Base-by-base conservation (phyloP, 2,113 vertebrate genomes). In the Rafetus swinhoei region DNA sequence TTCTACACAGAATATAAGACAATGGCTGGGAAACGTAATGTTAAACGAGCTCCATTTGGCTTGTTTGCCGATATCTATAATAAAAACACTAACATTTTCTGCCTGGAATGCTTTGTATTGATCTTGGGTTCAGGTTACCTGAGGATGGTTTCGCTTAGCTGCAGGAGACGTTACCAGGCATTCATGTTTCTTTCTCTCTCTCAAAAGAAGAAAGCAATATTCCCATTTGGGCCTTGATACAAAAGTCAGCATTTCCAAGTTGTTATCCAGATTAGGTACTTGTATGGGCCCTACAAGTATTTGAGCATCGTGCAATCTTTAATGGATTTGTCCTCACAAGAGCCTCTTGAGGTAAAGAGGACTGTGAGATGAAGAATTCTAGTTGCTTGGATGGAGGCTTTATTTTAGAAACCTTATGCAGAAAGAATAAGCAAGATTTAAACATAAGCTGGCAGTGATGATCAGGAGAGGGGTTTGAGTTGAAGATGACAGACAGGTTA, bases 31-130 rank as follows among this genome's bases (percentile, higher is more conserved):
- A 86, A 79, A 27, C 2, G 7, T 77, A 22, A 9, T 13, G 4
- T 15, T 79, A 53, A 0, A 25, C 1, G 0, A 16, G 12, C 13
- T 85, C 9, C 13, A 2, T 84, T 86, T 56, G 21, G 1, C 18
- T 90, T 77, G 2, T 39, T 86, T 81, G 22, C 5, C 79, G 53
- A 19, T 65, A 54, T 8, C 22, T 59, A 60, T 59, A 90, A 85
- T 9, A 50, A 82, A 93, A 24, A 19, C 29, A 9, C 2, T 79
- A 6, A 4, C 21, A 19, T 89, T 88, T 92, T 87, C 27, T 95
- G 3, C 45, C 45, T 81, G 8, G 35, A 74, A 74, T 83, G 1
- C 0, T 82, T 24, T 19, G 1, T 54, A 2, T 22, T 90, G 15
- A 1, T 53, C 88, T 93, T 87, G 59, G 0, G 9, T 90, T 84